Evolutionary conservation across 2,113 vertebrate species (phyloP).

Genomic region (Theristicus caerulescens): DNA sequence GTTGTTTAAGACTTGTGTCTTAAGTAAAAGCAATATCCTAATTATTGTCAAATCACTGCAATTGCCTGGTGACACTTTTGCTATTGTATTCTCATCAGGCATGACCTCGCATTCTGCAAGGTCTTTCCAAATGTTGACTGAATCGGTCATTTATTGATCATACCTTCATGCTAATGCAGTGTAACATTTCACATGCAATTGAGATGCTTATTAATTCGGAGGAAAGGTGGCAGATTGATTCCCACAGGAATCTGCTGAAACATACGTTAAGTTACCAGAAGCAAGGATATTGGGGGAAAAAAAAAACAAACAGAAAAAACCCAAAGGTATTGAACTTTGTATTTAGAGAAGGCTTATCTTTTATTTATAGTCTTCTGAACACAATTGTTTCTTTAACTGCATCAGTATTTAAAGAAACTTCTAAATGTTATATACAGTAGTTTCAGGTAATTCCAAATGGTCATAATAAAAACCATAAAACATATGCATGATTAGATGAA

Average conservation of each 20-base stretch:
- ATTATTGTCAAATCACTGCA: constrained; percentile 22
- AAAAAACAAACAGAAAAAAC: accelerated
- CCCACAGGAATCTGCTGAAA: neutral
- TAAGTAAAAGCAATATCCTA: constrained; percentile 32
- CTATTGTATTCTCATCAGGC: constrained; percentile 56
- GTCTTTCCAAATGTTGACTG: constrained; percentile 25
- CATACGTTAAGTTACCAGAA: neutral
- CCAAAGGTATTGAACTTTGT: neutral
- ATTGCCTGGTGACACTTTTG: constrained; percentile 25
- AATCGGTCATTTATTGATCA: constrained; percentile 68
- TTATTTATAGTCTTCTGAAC: neutral
- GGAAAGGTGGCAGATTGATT: constrained; percentile 18
- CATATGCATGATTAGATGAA: accelerated
- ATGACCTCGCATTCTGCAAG: constrained; percentile 50
- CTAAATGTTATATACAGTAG: accelerated
- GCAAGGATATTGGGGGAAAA: neutral
- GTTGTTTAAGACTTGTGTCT: neutral
- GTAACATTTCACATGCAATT: constrained; percentile 41
- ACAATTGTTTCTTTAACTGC: neutral
- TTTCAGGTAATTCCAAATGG: neutral
- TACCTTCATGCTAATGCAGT: constrained; percentile 29
- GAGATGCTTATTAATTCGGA: constrained; percentile 50
- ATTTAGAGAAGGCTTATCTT: neutral
- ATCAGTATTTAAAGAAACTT: neutral
- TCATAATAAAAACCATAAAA: neutral